phyloP scores from a whole-genome alignment of 2,113 vertebrate species.

The Cynopterus brachyotis region DNA sequence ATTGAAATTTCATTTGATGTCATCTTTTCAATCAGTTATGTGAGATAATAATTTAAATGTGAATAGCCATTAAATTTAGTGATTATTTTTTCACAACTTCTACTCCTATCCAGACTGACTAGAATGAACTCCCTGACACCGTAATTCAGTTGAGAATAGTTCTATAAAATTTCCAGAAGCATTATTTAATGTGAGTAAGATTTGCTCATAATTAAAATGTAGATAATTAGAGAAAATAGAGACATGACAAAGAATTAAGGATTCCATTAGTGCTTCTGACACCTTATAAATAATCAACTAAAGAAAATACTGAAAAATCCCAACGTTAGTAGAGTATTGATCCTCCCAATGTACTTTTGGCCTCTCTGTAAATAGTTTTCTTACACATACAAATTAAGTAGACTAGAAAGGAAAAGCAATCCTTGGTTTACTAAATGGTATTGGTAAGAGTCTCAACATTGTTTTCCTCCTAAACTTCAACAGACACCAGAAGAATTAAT shows the following conservation, averaged over 20 bases:
- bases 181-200: slow-evolving; percentile 48
- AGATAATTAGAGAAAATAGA: slow-evolving; percentile 68
- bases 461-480: slow-evolving; percentile 5
- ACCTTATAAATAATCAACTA: slow-evolving; percentile 77
- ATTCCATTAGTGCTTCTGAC: slow-evolving; percentile 72
- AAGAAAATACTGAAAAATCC: slow-evolving; percentile 81
- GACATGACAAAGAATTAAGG: slow-evolving; percentile 77
- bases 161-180: background rate
- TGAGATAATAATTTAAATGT: background rate
- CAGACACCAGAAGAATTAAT: slow-evolving; percentile 37
- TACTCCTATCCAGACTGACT: background rate
- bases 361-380: slow-evolving; percentile 73
- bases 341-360: slow-evolving; percentile 71
- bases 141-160: slow-evolving; percentile 8
- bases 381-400: slow-evolving; percentile 74
- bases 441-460: slow-evolving; percentile 44
- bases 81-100: background rate
- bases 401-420: slow-evolving; percentile 52
- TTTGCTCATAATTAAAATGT: slow-evolving; percentile 64
- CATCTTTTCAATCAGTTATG: slow-evolving; percentile 34
- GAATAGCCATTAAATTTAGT: background rate
- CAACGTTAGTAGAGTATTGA: slow-evolving; percentile 75
- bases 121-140: background rate
- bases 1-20: slow-evolving; percentile 20
- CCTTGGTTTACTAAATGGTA: slow-evolving; percentile 22